Percentiles rank a stretch among this genome's conserved stretches.
Conservation (phyloP, 2,888 invertebrate species). For the Sericinus montela region DNA sequence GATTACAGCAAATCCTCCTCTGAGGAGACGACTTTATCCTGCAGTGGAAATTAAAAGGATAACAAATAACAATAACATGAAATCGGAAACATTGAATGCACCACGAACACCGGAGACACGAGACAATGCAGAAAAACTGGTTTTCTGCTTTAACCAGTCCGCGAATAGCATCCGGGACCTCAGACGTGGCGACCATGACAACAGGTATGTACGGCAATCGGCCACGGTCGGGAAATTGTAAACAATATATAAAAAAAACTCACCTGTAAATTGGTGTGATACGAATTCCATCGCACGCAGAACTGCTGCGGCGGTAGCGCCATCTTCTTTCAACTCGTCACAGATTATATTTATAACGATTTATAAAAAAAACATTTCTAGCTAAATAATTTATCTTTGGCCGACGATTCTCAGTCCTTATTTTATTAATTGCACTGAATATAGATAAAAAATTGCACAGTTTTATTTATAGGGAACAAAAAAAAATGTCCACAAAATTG, state of each 20-base stretch:
- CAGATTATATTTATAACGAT: constrained; percentile 23
- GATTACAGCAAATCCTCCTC: no score
- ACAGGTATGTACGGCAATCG: no score
- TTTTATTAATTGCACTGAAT: constrained; percentile 47
- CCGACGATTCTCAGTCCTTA: constrained; percentile 32
- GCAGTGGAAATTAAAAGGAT: no score
- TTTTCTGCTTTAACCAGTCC: no score
- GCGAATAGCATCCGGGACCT: no score
- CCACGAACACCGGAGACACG: no score
- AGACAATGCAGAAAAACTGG: no score
- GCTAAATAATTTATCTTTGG: constrained; percentile 45
- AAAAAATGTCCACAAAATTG: constrained; percentile 28
- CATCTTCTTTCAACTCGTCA: constrained; percentile 44
- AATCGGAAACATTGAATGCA: no score
- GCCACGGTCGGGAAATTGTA: neutral
- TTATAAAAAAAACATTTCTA: constrained; percentile 32
- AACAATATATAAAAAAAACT: constrained; percentile 11
- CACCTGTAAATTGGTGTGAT: constrained; percentile 87
- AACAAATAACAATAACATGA: no score
- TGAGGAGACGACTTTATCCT: no score
- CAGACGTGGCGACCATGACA: no score
- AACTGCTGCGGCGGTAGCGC: constrained; percentile 82
- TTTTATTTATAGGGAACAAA: constrained; percentile 20
- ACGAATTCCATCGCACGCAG: constrained; percentile 90
- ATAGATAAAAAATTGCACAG: constrained; percentile 36